phyloP scores from a whole-genome alignment of 2,797 vertebrate genomes.

The Catamblyrhynchus diadema region DNA sequence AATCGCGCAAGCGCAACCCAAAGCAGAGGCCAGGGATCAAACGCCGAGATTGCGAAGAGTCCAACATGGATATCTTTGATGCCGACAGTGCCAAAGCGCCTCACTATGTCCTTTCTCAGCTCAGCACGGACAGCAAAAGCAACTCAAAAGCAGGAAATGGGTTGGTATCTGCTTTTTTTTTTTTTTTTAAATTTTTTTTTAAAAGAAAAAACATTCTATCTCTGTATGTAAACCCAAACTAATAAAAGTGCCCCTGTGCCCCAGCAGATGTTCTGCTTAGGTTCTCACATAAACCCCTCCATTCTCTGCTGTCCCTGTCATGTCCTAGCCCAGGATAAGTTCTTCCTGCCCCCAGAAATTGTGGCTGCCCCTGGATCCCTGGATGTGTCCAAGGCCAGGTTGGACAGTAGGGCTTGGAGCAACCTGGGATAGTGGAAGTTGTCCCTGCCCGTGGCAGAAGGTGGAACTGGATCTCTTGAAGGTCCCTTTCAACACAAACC shows the following conservation, averaged over 20 bases:
- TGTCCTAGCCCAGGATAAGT: not conserved
- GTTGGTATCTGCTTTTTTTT: conserved; percentile 82
- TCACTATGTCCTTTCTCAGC: conserved; percentile 98
- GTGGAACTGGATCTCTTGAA: not conserved
- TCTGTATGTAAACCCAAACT: conserved; percentile 60
- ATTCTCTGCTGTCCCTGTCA: not conserved
- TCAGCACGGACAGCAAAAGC: conserved; percentile 92
- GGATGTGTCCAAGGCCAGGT: not conserved
- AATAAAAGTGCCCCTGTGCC: conserved; percentile 54
- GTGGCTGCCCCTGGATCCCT: not conserved
- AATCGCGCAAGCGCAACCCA: conserved; percentile 96
- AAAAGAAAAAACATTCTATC: conserved; percentile 51
- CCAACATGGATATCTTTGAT: conserved; percentile 98
- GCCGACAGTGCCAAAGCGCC: conserved; percentile 99
- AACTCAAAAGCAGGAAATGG: conserved; percentile 91
- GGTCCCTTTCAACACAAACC: not conserved
- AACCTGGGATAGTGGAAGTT: not conserved
- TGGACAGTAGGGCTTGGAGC: not conserved
- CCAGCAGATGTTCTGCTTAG: conserved; percentile 39
- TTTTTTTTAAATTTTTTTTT: conserved; percentile 35
- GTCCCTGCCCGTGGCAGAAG: not conserved
- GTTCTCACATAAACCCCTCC: conserved; percentile 55
- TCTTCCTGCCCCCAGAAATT: not conserved
- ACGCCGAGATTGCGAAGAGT: conserved; percentile 80
- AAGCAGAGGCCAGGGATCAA: conserved; percentile 96